Percentiles rank a stretch among this genome's conserved stretches.
Conservation (phyloP, 2,888 invertebrate species). For the Rhamphomyia laevipes region DNA sequence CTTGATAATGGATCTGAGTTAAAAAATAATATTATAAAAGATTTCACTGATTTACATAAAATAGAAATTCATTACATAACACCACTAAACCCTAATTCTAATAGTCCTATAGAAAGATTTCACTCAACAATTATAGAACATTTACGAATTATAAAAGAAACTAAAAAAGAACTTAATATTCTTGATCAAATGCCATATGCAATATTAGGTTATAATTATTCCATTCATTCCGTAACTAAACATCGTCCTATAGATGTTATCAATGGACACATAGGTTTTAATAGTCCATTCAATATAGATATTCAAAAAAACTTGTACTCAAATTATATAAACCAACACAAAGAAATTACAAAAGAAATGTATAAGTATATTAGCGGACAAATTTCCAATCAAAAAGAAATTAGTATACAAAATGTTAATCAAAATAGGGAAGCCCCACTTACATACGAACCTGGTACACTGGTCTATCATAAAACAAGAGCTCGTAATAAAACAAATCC, state of each 20-base stretch:
- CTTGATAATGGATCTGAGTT: not conserved
- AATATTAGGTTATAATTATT: too few relatives aligned
- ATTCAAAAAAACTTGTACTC: too few relatives aligned
- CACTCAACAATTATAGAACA: not conserved
- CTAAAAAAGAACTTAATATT: too few relatives aligned
- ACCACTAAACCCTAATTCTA: not conserved
- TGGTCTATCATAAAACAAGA: conserved; percentile 4
- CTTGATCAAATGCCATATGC: too few relatives aligned
- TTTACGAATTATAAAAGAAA: not conserved
- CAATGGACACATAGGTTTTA: too few relatives aligned
- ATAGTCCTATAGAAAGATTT: not conserved
- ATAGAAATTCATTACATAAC: not conserved
- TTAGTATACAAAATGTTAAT: conserved; percentile 4
- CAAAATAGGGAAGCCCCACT: conserved; percentile 4
- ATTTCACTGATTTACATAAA: not conserved
- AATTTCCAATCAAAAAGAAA: too few relatives aligned
- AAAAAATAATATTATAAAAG: not conserved
- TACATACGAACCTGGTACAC: conserved; percentile 1
- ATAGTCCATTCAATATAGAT: too few relatives aligned
- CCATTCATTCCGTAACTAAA: too few relatives aligned
- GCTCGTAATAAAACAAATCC: conserved; percentile 5
- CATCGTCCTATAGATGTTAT: too few relatives aligned
- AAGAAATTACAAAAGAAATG: too few relatives aligned
- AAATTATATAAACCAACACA: too few relatives aligned
- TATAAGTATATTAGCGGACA: too few relatives aligned